A percentile compares a stretch with the other conserved stretches of the same genome.
phyloP scores from a whole-genome alignment of 2,797 vertebrate genomes.

The Jordanella pulchra region DNA sequence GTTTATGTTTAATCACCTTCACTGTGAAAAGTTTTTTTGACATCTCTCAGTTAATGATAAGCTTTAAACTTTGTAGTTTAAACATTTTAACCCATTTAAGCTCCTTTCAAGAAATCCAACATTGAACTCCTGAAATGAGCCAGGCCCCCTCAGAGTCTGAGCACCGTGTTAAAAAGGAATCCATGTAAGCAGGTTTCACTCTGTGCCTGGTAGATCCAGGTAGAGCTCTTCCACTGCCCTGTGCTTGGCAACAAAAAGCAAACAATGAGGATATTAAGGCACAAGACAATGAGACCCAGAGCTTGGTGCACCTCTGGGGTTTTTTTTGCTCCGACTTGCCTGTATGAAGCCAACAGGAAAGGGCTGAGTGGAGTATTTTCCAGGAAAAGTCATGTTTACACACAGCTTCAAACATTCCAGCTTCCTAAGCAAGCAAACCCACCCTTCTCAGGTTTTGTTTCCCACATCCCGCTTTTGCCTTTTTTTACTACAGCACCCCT shows the following conservation, averaged over 20 bases:
- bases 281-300: neutral
- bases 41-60: neutral
- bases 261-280: neutral
- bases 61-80: neutral
- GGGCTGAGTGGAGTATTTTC: conserved; percentile 36
- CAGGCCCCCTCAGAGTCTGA: neutral
- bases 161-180: neutral
- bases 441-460: conserved; percentile 51
- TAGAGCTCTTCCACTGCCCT: neutral
- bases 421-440: conserved; percentile 62
- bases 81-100: neutral
- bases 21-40: neutral
- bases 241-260: neutral
- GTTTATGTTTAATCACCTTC: neutral
- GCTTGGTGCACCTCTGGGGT: neutral
- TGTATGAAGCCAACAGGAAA: conserved; percentile 43
- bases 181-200: too few species aligned
- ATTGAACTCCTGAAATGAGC: neutral
- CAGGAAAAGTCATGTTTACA: conserved; percentile 68
- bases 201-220: neutral
- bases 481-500: conserved; percentile 44
- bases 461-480: conserved; percentile 55
- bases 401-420: conserved; percentile 61
- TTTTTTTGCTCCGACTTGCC: conserved; percentile 9
- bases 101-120: neutral